A percentile compares a stretch with the other conserved stretches of the same genome.
These are phyloP conservation scores for Ichneumoninae sp. DNA, from an alignment of 2,888 invertebrate genomes.

Conservation along the genomic window DNA sequence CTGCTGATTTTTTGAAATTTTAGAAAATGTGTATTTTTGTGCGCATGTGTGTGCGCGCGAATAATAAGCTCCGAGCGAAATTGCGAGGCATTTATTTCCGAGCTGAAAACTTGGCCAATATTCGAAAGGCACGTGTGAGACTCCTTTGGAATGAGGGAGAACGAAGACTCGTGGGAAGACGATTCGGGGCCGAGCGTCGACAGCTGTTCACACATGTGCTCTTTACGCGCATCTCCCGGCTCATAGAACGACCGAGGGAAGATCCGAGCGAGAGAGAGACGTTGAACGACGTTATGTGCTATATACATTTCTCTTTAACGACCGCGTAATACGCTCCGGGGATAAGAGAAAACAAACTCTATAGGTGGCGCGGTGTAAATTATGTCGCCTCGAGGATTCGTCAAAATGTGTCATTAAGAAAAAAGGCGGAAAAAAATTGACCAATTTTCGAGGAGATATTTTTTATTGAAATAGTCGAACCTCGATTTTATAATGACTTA, in stretches of 20 bases:
- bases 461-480: too few species aligned
- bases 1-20: background rate
- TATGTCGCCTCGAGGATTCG: background rate
- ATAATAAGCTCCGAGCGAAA: background rate
- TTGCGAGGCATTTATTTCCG: background rate
- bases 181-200: constrained; percentile 72
- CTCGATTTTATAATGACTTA: too few species aligned
- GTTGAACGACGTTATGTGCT: background rate
- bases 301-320: constrained; percentile 18
- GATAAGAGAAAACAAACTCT: constrained; percentile 45
- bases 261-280: constrained; percentile 8
- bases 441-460: too few species aligned
- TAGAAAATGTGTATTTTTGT: background rate
- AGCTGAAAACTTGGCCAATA: constrained; percentile 48
- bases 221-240: constrained; percentile 54
- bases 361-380: constrained; percentile 26
- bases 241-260: constrained; percentile 49
- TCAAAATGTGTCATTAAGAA: background rate
- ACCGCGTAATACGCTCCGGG: constrained; percentile 22
- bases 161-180: constrained; percentile 82
- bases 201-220: constrained; percentile 82
- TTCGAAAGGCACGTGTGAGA: constrained; percentile 60
- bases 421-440: too few species aligned
- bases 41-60: background rate
- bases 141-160: constrained; percentile 53